Evolutionary conservation across 1,140 invertebrate genomes (phyloP).

Genomic region (Pogonomyrmex barbatus): DNA sequence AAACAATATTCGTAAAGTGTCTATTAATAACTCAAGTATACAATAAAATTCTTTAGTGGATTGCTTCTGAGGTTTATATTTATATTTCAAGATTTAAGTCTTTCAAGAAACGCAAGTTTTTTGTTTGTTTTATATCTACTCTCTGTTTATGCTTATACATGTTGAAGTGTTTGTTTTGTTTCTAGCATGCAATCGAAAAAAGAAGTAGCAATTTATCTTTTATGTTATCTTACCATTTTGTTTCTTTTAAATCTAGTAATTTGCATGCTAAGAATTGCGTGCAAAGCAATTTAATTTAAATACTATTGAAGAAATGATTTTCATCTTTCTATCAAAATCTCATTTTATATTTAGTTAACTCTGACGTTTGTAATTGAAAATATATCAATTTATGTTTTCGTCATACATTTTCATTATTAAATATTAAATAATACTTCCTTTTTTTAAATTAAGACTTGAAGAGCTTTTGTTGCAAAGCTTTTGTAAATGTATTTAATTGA

Average conservation of each 20-base stretch:
- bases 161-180: slow-evolving; percentile 27
- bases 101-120: slow-evolving; percentile 14
- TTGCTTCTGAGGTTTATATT: slow-evolving; percentile 25
- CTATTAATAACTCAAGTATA: slow-evolving; percentile 14
- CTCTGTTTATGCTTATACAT: neutral
- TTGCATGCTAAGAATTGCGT: neutral
- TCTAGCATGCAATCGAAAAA: neutral
- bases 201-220: neutral
- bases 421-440: neutral
- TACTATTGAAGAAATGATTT: neutral
- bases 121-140: slow-evolving; percentile 25
- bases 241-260: neutral
- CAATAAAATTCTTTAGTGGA: slow-evolving; percentile 2
- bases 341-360: neutral
- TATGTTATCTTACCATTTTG: neutral
- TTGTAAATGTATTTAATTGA: slow-evolving; percentile 15
- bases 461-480: neutral
- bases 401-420: neutral
- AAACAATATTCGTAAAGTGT: neutral
- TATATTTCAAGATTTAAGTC: slow-evolving; percentile 9
- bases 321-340: slow-evolving; percentile 9
- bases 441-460: neutral
- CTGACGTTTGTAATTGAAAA: neutral
- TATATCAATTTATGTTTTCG: slow-evolving; percentile 48
- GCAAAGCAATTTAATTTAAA: neutral